Base-by-base conservation (phyloP, 2,888 invertebrate species). In the Celastrina argiolus region DNA sequence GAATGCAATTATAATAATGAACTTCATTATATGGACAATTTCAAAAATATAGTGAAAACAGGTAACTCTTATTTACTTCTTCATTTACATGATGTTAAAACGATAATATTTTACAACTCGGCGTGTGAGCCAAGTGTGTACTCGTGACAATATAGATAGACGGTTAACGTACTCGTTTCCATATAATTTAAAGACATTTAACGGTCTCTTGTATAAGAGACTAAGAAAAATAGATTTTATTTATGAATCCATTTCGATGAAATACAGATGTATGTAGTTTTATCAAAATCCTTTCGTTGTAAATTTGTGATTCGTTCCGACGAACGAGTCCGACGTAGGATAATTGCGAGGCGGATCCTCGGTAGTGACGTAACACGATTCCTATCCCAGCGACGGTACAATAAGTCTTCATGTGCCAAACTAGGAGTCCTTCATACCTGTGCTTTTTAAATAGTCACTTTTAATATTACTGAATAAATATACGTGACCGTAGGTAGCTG, bases 401-500 rank as follows among this genome's bases (percentile, higher is more conserved):
- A 63, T 64, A 68, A 68, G 69, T 70, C 75, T 79, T 78, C 26
- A n/a, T 87, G 90, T 90, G 90, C 90, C 90, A 90, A 90, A 88
- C 78, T 83, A 83, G 81, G 81, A 82, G 81, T 80, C 78, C 78
- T 79, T 76, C 78, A 76, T 77, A 76, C 76, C 75, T 77, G 73
- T 74, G 81, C 81, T 81, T 82, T 76, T 77, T 80, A 75, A 72
- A 76, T 83, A 81, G 75, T 82, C 81, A 83, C 72, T 80, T 75
- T 80, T 82, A 80, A 81, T 78, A 70, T 59, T 66, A 72, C 70
- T 71, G 72, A 73, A 68, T 72, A 69, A 68, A 74, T 76, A 74
- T 78, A 75, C 85, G 83, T 85, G 82, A 81, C 76, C 81, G 86
- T 90, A 89, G 88, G 81, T 89, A 89, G 87, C 78, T 87, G 81